A percentile compares a stretch with the other conserved stretches of the same genome.
phyloP scores from a whole-genome alignment of 2,888 invertebrate genomes.

The Troides oblongomaculatus region DNA sequence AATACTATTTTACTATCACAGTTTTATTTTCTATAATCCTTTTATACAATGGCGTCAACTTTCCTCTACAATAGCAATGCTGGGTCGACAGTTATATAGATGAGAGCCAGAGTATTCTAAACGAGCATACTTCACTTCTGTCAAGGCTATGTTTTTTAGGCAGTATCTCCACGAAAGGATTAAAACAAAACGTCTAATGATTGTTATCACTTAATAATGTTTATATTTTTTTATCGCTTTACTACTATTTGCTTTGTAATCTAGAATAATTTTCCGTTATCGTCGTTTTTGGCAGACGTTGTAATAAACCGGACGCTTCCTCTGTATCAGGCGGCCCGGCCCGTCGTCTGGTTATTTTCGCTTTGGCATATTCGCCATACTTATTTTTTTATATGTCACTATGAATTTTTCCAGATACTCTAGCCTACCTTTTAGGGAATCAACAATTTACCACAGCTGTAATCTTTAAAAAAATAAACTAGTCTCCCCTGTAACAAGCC shows the following conservation, averaged over 20 bases:
- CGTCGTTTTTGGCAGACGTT: background rate
- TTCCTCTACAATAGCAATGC: no score
- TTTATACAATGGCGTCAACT: no score
- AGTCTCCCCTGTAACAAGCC: background rate
- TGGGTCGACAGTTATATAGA: no score
- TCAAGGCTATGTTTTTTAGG: no score
- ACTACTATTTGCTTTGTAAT: background rate
- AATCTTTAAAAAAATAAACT: background rate
- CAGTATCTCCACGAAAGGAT: no score
- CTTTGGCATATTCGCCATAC: background rate
- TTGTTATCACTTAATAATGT: background rate
- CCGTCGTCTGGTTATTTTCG: constrained; percentile 2
- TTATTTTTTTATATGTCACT: background rate
- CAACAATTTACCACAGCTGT: background rate
- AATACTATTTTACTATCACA: no score
- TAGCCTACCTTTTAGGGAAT: background rate
- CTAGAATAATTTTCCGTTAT: background rate
- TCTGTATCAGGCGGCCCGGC: background rate
- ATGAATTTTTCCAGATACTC: background rate
- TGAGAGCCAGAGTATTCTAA: no score
- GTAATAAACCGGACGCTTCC: background rate
- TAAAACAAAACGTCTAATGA: no score
- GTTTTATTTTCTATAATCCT: no score
- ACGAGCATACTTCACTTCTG: no score
- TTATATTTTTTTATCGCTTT: background rate